Base-by-base conservation (phyloP, 2,113 vertebrate species). In the Hepsetus odoe region DNA sequence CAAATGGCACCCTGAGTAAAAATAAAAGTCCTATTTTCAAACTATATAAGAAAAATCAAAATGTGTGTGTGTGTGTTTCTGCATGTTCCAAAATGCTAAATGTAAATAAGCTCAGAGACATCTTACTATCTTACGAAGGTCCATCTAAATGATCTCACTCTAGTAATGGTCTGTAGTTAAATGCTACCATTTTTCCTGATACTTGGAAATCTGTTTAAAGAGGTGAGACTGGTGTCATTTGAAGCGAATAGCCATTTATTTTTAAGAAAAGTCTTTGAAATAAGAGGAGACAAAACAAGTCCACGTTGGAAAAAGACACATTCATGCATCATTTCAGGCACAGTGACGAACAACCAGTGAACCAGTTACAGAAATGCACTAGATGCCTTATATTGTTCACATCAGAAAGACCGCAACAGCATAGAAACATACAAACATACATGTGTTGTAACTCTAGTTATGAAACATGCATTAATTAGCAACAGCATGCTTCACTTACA, bases 211-310 rank as follows among this genome's bases (percentile, higher is more conserved):
- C 5, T 13, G n/a, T 53, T 53, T n/a, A 53, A 3, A 8, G 1
- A 65, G 22, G 42, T 4, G n/a, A 42, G 2, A n/a, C 35, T 3
- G 71, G 35, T n/a, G 38, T 30, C 1, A 10, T 58, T 56, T 55
- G 49, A 58, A 56, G 18, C 64, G 58, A 76, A 67, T 33, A 66
- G 11, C 14, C 22, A 55, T 67, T 76, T 67, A 76, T 40, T 76
- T 38, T 67, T 58, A 53, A 30, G 24, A 76, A 68, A 58, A 76
- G 4, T 12, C 22, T 53, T 65, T 67, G 4, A 65, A 66, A 62
- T 73, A 26, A 16, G 24, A 44, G 3, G 24, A 22, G 61, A 65
- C 61, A 38, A 44, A 65, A 51, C 30, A 51, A 33, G n/a, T 67
- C 16, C 46, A 38, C 33, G 1, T 24, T 24, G 24, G 30, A 62